Evolutionary conservation across 2,113 vertebrate species (phyloP), one percentile per base, ranked within the genome.

Genomic region (Eclectus roratus): DNA sequence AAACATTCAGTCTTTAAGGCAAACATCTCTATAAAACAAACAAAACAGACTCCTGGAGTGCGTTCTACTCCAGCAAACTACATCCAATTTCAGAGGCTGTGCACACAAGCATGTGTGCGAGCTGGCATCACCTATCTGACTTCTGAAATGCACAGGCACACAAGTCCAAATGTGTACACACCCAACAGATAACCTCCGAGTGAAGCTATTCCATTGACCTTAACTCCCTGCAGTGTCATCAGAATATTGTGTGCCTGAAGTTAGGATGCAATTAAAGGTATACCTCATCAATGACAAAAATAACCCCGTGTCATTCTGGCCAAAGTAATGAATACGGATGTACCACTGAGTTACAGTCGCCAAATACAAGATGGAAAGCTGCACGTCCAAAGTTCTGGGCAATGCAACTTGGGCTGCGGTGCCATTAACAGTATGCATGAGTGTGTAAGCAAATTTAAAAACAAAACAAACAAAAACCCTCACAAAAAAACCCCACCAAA

Each of bases 41-140:
- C 7, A 58, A 52, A 17, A 6, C 4, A 63, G 6, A 72, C 35
- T n/a, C 46, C 23, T 17, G 28, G 46, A 76, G 33, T 55, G 46
- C 2, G 7, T 29, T 61, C 29, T 50, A 76, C 13, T 71, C 50
- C 17, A 29, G 49, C 7, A 6, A 74, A 77, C 35, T 28, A 33
- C 14, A 31, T 35, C 49, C 0, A 3, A 31, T 55, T 58, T 64
- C 58, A 65, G 25, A 88, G 60, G 46, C 27, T 18, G 37, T 3
- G 35, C n/a, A 64, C 20, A 35, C 21, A 60, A 17, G 20, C 8
- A 14, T 1, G 5, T 2, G 2, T 12, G 11, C 2, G 2, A 61
- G 8, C 64, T 25, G 37, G 37, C 14, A 27, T 31, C 44, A 29
- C 18, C 37, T 33, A 4, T 23, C 58, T 35, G 73, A 60, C 33